These are phyloP conservation scores for Asobara japonica DNA, from an alignment of 1,140 invertebrate species.

Conservation along the genomic window DNA sequence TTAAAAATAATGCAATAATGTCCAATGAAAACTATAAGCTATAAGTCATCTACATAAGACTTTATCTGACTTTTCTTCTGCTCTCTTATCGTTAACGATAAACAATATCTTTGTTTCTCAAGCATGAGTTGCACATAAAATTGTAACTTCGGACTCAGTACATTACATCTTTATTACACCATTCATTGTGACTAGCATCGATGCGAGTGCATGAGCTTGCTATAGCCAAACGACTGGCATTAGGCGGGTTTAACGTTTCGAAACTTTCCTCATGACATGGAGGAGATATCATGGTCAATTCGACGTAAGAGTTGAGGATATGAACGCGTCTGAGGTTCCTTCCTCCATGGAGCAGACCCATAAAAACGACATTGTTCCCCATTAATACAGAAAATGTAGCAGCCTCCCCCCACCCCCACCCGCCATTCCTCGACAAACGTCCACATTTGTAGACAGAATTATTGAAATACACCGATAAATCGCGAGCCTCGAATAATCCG, in stretches of 20 bases:
- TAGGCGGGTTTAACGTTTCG: not conserved
- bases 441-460: not conserved
- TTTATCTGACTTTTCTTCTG: no score
- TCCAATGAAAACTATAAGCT: no score
- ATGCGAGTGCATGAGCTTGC: not conserved
- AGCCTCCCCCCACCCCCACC: not conserved
- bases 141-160: not conserved
- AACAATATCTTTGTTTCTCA: not conserved
- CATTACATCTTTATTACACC: conserved; percentile 11
- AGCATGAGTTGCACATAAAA: not conserved
- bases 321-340: not conserved
- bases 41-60: no score
- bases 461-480: not conserved
- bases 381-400: not conserved
- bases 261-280: not conserved
- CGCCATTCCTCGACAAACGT: not conserved
- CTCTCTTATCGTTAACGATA: not conserved
- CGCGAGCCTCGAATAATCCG: not conserved
- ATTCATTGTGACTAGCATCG: not conserved
- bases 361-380: not conserved
- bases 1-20: no score
- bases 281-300: not conserved
- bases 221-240: not conserved
- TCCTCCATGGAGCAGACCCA: not conserved
- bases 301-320: not conserved